Conservation (phyloP, 2,888 invertebrate genomes). For the Scaeva pyrastri region DNA sequence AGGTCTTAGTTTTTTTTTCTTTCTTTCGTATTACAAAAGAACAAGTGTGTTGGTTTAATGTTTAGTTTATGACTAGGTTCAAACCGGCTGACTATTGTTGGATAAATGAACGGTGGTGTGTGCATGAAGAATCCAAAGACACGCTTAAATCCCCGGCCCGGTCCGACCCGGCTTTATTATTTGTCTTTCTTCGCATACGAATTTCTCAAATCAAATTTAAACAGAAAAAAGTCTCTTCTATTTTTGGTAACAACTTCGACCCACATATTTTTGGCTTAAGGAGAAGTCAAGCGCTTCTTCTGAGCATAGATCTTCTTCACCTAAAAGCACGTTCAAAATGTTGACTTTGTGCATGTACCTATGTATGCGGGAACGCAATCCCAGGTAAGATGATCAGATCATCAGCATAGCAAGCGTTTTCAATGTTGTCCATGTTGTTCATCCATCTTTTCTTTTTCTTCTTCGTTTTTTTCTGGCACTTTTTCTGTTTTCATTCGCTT, state of each 20-base stretch:
- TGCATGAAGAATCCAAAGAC: slow-evolving; percentile 34
- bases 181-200: slow-evolving; percentile 23
- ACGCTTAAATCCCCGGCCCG: slow-evolving; percentile 40
- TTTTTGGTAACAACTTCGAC: slow-evolving; percentile 67
- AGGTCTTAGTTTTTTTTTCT: slow-evolving; percentile 1
- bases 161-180: slow-evolving; percentile 55
- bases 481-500: slow-evolving; percentile 37
- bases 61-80: slow-evolving; percentile 17
- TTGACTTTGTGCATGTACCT: too few relatives aligned
- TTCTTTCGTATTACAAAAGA: slow-evolving; percentile 8
- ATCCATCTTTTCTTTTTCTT: slow-evolving; percentile 36
- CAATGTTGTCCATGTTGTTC: slow-evolving; percentile 43
- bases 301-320: slow-evolving; percentile 30
- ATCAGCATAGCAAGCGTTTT: slow-evolving; percentile 22
- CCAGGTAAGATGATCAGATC: not conserved
- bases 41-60: slow-evolving; percentile 33
- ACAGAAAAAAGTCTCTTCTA: slow-evolving; percentile 16
- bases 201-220: not conserved
- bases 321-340: not conserved
- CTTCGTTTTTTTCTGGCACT: slow-evolving; percentile 40
- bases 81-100: slow-evolving; percentile 27
- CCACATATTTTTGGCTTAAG: slow-evolving; percentile 68
- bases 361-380: too few relatives aligned
- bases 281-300: slow-evolving; percentile 33
- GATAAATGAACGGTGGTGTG: too few relatives aligned